Percentiles rank a stretch among this genome's conserved stretches.
Evolutionary conservation across 2,797 vertebrate species (phyloP).

Genomic region (Antrozous pallidus): DNA sequence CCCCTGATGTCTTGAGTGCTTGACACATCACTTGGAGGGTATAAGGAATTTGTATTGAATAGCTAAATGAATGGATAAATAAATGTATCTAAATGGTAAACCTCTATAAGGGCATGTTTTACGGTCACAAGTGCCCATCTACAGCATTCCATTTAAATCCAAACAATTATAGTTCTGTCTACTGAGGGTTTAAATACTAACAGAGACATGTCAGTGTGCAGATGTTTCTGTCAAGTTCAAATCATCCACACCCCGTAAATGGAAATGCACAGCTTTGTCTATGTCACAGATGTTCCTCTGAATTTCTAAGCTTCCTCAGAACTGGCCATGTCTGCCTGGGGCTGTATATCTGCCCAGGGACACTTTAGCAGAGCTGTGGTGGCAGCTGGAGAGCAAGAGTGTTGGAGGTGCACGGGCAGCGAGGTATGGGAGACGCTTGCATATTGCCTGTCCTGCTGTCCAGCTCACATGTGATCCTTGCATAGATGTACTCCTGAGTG

Average conservation of each 20-base stretch:
- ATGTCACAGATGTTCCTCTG: neutral
- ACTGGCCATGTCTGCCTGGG: neutral
- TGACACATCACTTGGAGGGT: neutral
- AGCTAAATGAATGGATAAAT: neutral
- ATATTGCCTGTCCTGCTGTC: accelerated
- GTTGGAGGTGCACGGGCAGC: neutral
- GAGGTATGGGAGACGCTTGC: neutral
- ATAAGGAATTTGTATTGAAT: neutral
- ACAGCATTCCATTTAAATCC: neutral
- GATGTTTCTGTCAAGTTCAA: conserved; percentile 34
- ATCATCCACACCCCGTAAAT: neutral
- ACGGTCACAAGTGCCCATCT: neutral
- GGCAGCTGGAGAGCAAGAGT: neutral
- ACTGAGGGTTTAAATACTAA: neutral
- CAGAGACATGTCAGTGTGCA: neutral
- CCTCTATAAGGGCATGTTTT: neutral
- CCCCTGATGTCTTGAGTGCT: accelerated
- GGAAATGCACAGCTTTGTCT: conserved; percentile 43
- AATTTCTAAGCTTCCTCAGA: conserved; percentile 43
- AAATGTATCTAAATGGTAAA: neutral
- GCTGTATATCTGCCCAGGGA: neutral
- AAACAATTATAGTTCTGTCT: neutral
- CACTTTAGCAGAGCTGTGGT: neutral
- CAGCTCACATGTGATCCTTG: neutral
- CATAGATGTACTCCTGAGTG: neutral